phyloP scores from a whole-genome alignment of 1,140 invertebrate species.

The Pseudomyrmex gracilis region DNA sequence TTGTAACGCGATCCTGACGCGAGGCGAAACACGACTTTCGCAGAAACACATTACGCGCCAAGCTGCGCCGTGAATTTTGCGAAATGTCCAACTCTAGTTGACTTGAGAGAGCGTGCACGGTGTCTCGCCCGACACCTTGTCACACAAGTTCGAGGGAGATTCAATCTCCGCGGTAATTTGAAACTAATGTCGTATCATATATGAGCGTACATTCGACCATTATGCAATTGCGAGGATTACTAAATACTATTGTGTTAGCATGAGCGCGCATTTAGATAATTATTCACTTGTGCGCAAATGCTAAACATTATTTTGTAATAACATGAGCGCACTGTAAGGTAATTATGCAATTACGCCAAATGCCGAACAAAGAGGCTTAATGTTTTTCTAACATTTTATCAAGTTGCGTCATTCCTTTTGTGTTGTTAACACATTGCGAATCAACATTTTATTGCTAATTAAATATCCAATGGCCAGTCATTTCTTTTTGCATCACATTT shows the following conservation, averaged over 20 bases:
- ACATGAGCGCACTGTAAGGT: neutral
- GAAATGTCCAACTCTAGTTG: conserved; percentile 41
- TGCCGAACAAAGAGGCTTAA: no score
- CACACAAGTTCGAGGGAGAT: neutral
- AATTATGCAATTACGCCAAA: neutral
- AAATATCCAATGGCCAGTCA: no score
- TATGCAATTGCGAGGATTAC: no score
- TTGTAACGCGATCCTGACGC: conserved; percentile 57
- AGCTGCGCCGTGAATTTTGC: conserved; percentile 46
- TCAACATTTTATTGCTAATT: no score
- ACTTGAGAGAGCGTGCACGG: neutral
- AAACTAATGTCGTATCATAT: neutral
- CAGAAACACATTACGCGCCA: conserved; percentile 41
- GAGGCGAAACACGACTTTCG: conserved; percentile 53
- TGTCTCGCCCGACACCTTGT: conserved; percentile 16
- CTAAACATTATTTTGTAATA: neutral
- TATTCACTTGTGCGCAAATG: no score
- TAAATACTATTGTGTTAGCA: no score
- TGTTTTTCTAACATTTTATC: neutral
- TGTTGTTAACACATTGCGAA: no score
- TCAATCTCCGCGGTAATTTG: neutral
- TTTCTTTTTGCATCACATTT: no score
- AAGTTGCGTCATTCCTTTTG: neutral
- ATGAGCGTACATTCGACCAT: no score
- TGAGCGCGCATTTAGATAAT: no score